Evolutionary conservation across 2,797 vertebrate genomes (phyloP).

Genomic region (Phoebastria nigripes): DNA sequence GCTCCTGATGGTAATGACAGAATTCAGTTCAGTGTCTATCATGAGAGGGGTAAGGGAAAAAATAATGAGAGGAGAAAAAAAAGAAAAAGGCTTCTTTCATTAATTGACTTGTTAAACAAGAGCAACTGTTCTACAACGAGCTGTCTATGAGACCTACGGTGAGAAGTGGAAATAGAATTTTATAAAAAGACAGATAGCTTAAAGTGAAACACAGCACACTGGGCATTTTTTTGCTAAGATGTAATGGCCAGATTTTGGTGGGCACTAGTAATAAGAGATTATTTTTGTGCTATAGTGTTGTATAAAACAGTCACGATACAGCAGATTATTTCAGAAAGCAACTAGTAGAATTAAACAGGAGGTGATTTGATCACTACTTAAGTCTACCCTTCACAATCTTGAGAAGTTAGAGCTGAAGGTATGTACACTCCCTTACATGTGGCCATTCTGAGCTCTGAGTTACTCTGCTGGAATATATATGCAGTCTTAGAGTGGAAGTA

Average conservation of each 20-base stretch:
- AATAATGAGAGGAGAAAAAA: neutral
- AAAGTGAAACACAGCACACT: neutral
- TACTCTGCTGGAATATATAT: neutral
- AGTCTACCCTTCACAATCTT: neutral
- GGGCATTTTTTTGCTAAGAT: neutral
- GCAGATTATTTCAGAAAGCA: neutral
- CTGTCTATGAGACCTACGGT: neutral
- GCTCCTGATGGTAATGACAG: neutral
- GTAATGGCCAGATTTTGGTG: neutral
- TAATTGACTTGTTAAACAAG: slow-evolving; percentile 22
- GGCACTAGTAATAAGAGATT: neutral
- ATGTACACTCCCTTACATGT: accelerated
- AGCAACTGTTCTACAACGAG: neutral
- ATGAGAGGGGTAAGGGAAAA: neutral
- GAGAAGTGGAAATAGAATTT: neutral
- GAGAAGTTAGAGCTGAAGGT: neutral
- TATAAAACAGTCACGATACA: neutral
- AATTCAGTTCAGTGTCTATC: neutral
- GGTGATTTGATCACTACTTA: neutral
- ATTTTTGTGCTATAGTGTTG: neutral
- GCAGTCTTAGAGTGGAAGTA: neutral
- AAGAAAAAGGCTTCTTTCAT: neutral
- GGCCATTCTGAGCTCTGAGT: neutral
- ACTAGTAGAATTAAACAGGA: neutral
- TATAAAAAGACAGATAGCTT: neutral